phyloP scores from a whole-genome alignment of 2,113 vertebrate genomes.

The Salminus brasiliensis region DNA sequence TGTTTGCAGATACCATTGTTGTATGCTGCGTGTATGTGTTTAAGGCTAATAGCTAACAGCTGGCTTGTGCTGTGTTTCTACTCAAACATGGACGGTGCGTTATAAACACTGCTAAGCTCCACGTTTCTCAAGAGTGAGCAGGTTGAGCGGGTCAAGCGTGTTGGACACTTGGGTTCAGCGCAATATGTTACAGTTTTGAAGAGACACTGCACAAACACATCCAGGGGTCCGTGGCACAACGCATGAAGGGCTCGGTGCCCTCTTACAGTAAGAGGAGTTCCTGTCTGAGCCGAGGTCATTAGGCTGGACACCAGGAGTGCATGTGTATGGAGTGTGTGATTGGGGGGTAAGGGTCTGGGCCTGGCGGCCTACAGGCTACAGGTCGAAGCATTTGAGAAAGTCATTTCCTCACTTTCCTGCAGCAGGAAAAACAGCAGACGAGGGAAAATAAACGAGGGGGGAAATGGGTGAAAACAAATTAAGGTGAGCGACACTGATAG shows the following conservation, averaged over 20 bases:
- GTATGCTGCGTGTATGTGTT: slow-evolving; percentile 57
- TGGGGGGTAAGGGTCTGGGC: slow-evolving; percentile 14
- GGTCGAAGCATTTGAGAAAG: slow-evolving; percentile 59
- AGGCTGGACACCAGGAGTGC: slow-evolving; percentile 36
- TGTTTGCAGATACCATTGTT: slow-evolving; percentile 69
- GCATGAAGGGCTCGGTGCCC: neutral
- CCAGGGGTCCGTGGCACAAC: slow-evolving; percentile 28
- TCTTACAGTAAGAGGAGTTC: slow-evolving; percentile 34
- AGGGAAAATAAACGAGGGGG: slow-evolving; percentile 59
- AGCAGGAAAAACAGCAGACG: slow-evolving; percentile 64
- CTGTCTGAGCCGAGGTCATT: slow-evolving; percentile 40
- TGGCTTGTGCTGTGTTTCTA: slow-evolving; percentile 59
- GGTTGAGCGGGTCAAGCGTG: slow-evolving; percentile 47
- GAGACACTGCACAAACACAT: slow-evolving; percentile 32
- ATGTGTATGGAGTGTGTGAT: slow-evolving; percentile 43
- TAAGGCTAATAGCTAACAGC: slow-evolving; percentile 72
- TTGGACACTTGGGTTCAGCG: slow-evolving; percentile 37
- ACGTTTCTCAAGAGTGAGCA: slow-evolving; percentile 18
- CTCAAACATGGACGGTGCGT: slow-evolving; percentile 49
- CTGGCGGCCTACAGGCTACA: slow-evolving; percentile 49
- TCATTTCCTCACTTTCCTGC: slow-evolving; percentile 67
- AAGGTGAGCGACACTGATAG: slow-evolving; percentile 51
- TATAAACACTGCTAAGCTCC: slow-evolving; percentile 46
- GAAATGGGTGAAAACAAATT: slow-evolving; percentile 61
- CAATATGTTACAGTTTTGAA: slow-evolving; percentile 53